Base-by-base conservation (phyloP, 2,888 invertebrate genomes). In the Gymnosoma rotundatum region DNA sequence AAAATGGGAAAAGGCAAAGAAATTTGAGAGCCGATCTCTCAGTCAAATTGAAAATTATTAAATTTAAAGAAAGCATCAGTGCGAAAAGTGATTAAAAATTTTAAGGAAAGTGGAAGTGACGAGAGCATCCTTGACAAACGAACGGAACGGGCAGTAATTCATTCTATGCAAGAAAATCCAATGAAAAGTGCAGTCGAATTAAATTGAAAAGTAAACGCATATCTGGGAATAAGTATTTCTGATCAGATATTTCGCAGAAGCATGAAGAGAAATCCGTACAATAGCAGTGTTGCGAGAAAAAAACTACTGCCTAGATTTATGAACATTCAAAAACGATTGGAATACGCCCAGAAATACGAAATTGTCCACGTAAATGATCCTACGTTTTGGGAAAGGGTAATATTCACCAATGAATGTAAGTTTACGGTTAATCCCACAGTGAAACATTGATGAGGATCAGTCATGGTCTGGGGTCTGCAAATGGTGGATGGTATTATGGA, bases 331-430 rank as follows among this genome's bases (percentile, higher is more conserved):
- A 50, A 50, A 8, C n/a, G n/a, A n/a, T 50, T 50, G 8, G n/a
- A n/a, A n/a, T 50, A 50, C 50, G 50, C 50, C 50, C n/a, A 50
- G n/a, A 50, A n/a, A n/a, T 50, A 50, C 8, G n/a, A 50, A 8
- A 50, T n/a, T 8, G 8, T n/a, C n/a, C n/a, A 50, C 50, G 50
- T 50, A 50, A 50, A 8, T 50, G n/a, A 50, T 8, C 50, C 50
- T 6, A n/a, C 50, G n/a, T 50, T n/a, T 50, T 50, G 50, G n/a
- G 50, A 50, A 50, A 5, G n/a, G n/a, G n/a, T 50, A 50, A n/a
- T 50, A n/a, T 50, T 50, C 50, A 1, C 6, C 6, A 2, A 42
- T 9, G 42, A 42, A 10, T 42, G 12, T 10, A 42, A 42, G 12
- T 42, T 42, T 42, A 12, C 10, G 42, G 42, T 42, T 9, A 42